Evolutionary conservation across 2,113 vertebrate species (phyloP).

Genomic region (Raja brachyura): DNA sequence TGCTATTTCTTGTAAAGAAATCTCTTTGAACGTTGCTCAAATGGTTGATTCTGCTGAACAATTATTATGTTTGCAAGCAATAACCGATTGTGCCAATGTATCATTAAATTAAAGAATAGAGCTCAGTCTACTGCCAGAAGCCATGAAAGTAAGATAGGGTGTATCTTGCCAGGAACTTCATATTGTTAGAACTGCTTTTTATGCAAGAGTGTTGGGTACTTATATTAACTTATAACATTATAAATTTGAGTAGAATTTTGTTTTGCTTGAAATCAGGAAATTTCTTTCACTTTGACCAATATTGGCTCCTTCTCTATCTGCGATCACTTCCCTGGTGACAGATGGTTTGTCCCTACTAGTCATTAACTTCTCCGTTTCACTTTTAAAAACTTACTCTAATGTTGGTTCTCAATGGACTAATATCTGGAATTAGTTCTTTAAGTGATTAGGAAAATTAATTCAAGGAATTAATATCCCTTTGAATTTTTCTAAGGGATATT

Average conservation of each 20-base stretch:
- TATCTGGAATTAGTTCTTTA: not conserved
- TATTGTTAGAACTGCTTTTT: not conserved
- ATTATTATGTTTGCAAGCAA: conserved; percentile 13
- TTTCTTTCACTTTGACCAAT: not conserved
- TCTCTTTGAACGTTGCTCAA: conserved; percentile 19
- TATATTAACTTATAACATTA: not conserved
- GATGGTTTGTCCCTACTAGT: not conserved
- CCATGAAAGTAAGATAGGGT: not conserved
- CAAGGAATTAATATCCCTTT: not conserved
- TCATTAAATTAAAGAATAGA: conserved; percentile 6
- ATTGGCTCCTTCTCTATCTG: not conserved
- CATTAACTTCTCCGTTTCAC: not conserved
- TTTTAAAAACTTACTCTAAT: not conserved
- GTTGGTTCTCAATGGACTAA: not conserved
- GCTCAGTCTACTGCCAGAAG: not conserved
- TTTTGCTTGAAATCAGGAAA: not conserved
- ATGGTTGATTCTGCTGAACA: conserved; percentile 1
- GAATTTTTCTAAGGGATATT: not conserved
- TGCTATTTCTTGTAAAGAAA: not conserved
- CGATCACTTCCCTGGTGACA: too few species aligned
- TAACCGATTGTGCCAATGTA: not conserved
- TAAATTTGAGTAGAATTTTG: not conserved
- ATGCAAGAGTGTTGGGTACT: not conserved
- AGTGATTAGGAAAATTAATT: not conserved
- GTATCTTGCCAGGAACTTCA: conserved; percentile 26